A percentile compares a stretch with the other conserved stretches of the same genome.
phyloP scores from a whole-genome alignment of 2,797 vertebrate species.

The Helarctos malayanus region DNA sequence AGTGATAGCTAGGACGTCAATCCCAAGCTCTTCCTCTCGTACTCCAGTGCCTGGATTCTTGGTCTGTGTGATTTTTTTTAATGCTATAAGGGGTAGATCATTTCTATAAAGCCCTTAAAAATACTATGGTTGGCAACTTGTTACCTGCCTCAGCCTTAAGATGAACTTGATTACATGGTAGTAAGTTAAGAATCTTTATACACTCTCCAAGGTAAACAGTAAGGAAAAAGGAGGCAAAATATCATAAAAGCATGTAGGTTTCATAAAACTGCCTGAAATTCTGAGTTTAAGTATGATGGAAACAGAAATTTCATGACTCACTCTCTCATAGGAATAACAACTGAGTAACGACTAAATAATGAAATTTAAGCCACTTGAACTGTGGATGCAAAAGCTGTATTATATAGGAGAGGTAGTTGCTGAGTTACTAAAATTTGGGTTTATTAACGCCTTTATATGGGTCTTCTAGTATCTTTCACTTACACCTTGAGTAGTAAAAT shows the following conservation, averaged over 20 bases:
- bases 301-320: slow-evolving; percentile 44
- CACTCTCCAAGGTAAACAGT: not conserved
- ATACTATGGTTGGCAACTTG: not conserved
- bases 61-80: not conserved
- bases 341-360: not conserved
- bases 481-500: slow-evolving; percentile 26
- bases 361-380: not conserved
- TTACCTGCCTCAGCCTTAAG: not conserved
- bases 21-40: not conserved
- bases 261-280: slow-evolving; percentile 50
- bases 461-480: not conserved
- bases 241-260: not conserved
- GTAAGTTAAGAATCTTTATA: slow-evolving; percentile 10
- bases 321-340: not conserved
- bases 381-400: not conserved
- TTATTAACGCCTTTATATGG: slow-evolving; percentile 29
- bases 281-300: slow-evolving; percentile 11
- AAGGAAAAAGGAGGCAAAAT: not conserved
- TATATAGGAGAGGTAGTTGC: not conserved
- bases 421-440: slow-evolving; percentile 28
- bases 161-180: not conserved
- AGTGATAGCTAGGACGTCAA: not conserved
- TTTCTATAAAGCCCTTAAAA: slow-evolving; percentile 46
- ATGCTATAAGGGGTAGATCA: not conserved
- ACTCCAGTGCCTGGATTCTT: not conserved